Evolutionary conservation across 2,797 vertebrate genomes (phyloP), one percentile per base, ranked within the genome.

Genomic region (Rhabdophis nuchalis): DNA sequence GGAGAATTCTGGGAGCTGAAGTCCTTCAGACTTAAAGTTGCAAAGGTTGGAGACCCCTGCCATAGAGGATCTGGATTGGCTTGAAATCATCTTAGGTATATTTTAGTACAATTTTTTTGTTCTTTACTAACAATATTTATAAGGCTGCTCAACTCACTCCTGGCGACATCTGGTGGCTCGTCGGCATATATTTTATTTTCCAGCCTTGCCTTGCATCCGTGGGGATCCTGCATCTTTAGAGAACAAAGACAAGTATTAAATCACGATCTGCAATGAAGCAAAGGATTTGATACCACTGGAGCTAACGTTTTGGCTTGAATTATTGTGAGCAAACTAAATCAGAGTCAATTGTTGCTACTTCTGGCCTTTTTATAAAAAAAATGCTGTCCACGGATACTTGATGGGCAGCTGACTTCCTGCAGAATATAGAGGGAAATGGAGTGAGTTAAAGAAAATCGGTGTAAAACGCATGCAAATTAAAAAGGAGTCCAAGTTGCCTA

Each of bases 181-280:
- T 88, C 3, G 4, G 9, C 50, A 41, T 60, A 29, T 41, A 90
- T 77, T 92, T 58, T 52, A 60, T 87, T 52, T 29, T 23, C 32
- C 27, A 61, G 6, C 27, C 52, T 92, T 58, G 41, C 14, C n/a
- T 52, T 18, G 13, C n/a, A 16, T 92, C 52, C 27, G 3, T 87
- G 16, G 16, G 87, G 53, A 89, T 68, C 90, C 85, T 77, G 93
- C 90, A 93, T 53, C 1, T 0, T 0, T 23, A 89, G 90, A 95
- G 4, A 2, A 0, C 0, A 20, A 9, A 86, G 82, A 54, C 61
- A 64, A 53, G 14, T 68, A 41, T 46, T 89, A 41, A 27, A 54
- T 27, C 77, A 0, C 50, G 90, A 86, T 77, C 93, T 94, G 91
- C 90, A 93, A 16, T 87, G 90, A 58, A 68, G 4, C 25, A 58